Evolutionary conservation across 2,888 invertebrate species (phyloP).

Genomic region (Clistopyga incitator): DNA sequence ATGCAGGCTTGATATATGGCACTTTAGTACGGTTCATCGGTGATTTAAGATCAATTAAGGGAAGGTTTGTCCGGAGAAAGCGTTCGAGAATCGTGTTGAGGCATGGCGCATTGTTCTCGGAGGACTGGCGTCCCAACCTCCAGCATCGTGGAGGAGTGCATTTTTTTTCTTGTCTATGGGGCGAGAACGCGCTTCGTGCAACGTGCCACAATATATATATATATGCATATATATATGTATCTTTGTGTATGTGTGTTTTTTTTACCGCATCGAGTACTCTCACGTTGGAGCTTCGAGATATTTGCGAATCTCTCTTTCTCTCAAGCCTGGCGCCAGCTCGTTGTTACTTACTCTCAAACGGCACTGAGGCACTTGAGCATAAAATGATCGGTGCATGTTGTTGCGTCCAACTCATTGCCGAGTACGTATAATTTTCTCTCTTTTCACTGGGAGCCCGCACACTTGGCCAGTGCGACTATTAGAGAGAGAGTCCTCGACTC

Average conservation of each 20-base stretch:
- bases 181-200: conserved; percentile 39
- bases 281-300: conserved; percentile 38
- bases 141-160: conserved; percentile 59
- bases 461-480: conserved; percentile 23
- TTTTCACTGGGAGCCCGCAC: conserved; percentile 27
- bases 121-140: conserved; percentile 57
- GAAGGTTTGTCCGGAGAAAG: conserved; percentile 67
- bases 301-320: conserved; percentile 54
- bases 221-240: background rate
- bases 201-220: conserved; percentile 2
- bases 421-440: conserved; percentile 53
- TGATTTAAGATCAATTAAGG: conserved; percentile 68
- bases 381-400: conserved; percentile 34
- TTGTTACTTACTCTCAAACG: conserved; percentile 60
- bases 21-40: conserved; percentile 56
- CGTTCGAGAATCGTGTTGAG: conserved; percentile 62
- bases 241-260: too few relatives aligned
- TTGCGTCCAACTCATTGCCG: conserved; percentile 55
- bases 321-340: conserved; percentile 58
- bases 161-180: conserved; percentile 9
- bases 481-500: conserved; percentile 15
- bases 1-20: conserved; percentile 48
- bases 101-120: conserved; percentile 64
- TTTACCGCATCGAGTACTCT: conserved; percentile 26
- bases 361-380: conserved; percentile 23